Evolutionary conservation across 1,140 invertebrate species (phyloP).

Genomic region (Epicauta chinensis): DNA sequence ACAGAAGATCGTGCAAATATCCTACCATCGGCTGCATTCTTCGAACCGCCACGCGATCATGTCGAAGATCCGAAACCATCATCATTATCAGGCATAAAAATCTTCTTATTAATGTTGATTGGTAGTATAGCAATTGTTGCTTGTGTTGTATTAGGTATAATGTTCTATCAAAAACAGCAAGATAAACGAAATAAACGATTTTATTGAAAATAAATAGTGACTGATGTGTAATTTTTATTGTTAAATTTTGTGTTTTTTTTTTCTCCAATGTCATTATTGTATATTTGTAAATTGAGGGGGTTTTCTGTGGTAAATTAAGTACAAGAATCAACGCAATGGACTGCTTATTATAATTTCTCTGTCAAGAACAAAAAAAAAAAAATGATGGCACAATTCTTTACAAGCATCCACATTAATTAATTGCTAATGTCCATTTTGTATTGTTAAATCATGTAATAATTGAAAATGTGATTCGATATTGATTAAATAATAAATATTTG

Average conservation of each 20-base stretch:
- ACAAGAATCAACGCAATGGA: too few relatives aligned
- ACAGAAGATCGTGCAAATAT: constrained; percentile 67
- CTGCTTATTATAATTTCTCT: too few relatives aligned
- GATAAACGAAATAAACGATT: constrained; percentile 85
- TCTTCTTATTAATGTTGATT: constrained; percentile 79
- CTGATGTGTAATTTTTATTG: neutral
- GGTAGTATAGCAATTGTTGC: constrained; percentile 71
- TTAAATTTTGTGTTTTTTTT: constrained; percentile 1
- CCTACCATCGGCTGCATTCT: constrained; percentile 71
- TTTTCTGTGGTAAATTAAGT: too few relatives aligned
- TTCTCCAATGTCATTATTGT: neutral
- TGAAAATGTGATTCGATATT: too few relatives aligned
- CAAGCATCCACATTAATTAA: too few relatives aligned
- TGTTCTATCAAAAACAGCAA: constrained; percentile 87
- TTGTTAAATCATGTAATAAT: too few relatives aligned
- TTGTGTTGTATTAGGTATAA: constrained; percentile 76
- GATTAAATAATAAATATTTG: too few relatives aligned
- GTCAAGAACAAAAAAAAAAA: too few relatives aligned
- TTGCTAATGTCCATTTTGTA: too few relatives aligned
- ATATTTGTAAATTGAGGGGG: neutral
- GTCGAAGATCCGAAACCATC: constrained; percentile 79
- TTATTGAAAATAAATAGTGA: constrained; percentile 69
- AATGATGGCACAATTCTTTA: too few relatives aligned
- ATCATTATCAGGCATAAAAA: constrained; percentile 77
- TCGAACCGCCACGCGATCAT: constrained; percentile 80